phyloP scores from a whole-genome alignment of 2,113 vertebrate species.

The Atlantisia rogersi region DNA sequence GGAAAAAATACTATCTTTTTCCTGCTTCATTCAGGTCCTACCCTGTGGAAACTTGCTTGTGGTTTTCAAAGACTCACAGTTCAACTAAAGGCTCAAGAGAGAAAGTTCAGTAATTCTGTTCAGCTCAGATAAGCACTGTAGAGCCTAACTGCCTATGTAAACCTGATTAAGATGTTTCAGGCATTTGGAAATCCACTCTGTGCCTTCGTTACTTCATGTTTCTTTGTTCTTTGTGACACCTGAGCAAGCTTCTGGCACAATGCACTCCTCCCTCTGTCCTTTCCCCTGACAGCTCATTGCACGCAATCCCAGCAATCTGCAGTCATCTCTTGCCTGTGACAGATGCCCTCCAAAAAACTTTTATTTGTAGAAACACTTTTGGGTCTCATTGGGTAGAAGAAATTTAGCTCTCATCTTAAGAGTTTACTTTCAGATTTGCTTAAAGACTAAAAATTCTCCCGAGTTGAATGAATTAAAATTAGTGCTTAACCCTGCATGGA shows the following conservation, averaged over 20 bases:
- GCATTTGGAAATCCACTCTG: neutral
- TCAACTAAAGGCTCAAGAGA: constrained; percentile 4
- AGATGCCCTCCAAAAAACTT: neutral
- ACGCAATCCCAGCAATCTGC: neutral
- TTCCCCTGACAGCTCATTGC: neutral
- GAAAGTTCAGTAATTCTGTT: neutral
- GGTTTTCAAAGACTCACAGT: neutral
- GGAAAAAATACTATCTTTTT: neutral
- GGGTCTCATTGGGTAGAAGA: neutral
- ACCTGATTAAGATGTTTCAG: constrained; percentile 30
- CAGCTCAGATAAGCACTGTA: constrained; percentile 7
- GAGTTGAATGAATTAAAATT: neutral
- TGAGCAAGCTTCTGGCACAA: neutral
- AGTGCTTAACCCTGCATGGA: neutral
- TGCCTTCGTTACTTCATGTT: neutral
- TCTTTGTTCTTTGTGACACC: neutral
- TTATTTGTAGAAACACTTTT: neutral
- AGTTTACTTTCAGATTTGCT: neutral
- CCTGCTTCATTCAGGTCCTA: neutral
- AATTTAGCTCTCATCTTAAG: neutral
- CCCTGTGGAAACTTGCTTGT: neutral
- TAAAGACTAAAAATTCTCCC: neutral
- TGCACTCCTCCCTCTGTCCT: neutral
- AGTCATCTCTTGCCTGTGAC: neutral
- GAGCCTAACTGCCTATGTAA: neutral